Evolutionary conservation across 2,888 invertebrate genomes (phyloP), one percentile per base, ranked within the genome.

Genomic region (Sphinx pinastri): DNA sequence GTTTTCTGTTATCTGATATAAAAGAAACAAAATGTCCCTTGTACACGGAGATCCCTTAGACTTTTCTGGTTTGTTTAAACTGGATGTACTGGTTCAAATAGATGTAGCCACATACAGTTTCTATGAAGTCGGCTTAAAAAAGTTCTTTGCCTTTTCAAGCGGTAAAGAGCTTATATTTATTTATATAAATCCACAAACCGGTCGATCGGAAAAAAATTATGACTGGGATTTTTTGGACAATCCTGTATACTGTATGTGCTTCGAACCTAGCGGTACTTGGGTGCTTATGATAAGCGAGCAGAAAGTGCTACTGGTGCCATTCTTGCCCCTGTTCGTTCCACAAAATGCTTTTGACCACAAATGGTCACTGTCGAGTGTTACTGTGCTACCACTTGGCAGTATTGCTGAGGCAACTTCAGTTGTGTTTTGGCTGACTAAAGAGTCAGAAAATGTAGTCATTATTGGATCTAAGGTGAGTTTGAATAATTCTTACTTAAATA

Each of bases 231-330:
- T 92, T 74, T 71, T 89, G 45, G 92, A 93, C 74, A 93, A 93
- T 86, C 92, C 90, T 54, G 95, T 96, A 71, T 95, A 96, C 84
- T 96, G 96, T 82, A 93, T 98, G 86, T 97, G 97, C 86, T 98
- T 98, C 88, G 97, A 98, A 90, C 97, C 97, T 1, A 95, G 96
- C 72, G 98, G 97, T 70, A 96, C 96, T 58, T 97, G 97, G 97
- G 91, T 97, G 45, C 89, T 97, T 38, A 94, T 96, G 75, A 90
- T 95, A 71, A 95, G 95, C 88, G 94, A 94, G 83, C 90, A 90
- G 74, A 93, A 93, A 76, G 84, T 94, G 8, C 80, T 94, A 47
- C 82, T 94, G n/a, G 91, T 94, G n/a, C 94, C 94, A 31, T 94
- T 92, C 80, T 81, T 94, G 51, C 93, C 94, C 0, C 77, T 91